phyloP scores from a whole-genome alignment of 2,797 vertebrate genomes.

The Tamandua tetradactyla region DNA sequence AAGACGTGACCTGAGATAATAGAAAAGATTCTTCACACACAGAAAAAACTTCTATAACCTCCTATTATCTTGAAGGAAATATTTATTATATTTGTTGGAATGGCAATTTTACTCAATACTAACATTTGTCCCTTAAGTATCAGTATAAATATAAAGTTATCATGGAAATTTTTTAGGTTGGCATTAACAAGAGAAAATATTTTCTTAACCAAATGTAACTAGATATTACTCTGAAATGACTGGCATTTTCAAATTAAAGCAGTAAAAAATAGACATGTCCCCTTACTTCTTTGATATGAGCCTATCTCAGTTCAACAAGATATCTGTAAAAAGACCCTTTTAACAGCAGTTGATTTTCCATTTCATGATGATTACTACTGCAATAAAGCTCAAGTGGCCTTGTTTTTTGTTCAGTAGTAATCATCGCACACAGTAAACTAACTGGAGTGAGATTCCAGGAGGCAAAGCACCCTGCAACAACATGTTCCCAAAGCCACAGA shows the following conservation, averaged over 20 bases:
- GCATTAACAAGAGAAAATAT: background rate
- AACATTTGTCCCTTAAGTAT: background rate
- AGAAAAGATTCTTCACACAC: background rate
- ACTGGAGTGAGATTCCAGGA: background rate
- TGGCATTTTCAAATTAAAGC: background rate
- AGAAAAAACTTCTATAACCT: background rate
- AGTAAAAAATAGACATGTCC: background rate
- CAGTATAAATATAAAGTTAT: background rate
- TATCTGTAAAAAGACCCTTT: background rate
- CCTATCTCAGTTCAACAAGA: background rate
- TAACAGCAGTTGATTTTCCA: background rate
- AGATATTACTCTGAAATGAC: background rate
- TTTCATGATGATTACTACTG: background rate
- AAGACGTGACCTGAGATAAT: background rate
- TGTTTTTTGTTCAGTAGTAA: background rate
- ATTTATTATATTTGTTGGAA: background rate
- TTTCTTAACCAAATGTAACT: slow-evolving; percentile 23
- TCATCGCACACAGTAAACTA: background rate
- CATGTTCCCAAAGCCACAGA: background rate
- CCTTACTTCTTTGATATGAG: background rate
- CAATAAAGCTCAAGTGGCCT: background rate
- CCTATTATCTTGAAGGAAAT: background rate
- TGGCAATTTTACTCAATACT: background rate
- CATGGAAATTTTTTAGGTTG: background rate
- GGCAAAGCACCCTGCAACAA: background rate